phyloP scores from a whole-genome alignment of 1,140 invertebrate genomes.

The Rhagoletis zephyria region DNA sequence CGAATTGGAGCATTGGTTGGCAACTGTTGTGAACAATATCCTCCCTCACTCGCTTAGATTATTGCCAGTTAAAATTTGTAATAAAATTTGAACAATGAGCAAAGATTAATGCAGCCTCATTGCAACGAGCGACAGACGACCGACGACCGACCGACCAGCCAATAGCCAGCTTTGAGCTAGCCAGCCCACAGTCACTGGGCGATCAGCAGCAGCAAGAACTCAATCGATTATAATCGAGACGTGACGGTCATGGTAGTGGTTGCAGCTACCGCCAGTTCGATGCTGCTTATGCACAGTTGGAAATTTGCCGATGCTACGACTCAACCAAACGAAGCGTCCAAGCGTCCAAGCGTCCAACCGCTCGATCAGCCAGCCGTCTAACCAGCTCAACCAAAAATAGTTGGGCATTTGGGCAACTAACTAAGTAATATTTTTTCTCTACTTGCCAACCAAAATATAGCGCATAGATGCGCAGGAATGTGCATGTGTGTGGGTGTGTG shows the following conservation, averaged over 20 bases:
- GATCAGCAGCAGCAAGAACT: slow-evolving; percentile 11
- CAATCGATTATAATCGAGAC: slow-evolving; percentile 43
- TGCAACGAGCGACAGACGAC: background rate
- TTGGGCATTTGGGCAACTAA: slow-evolving; percentile 32
- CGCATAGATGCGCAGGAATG: background rate
- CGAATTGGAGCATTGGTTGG: background rate
- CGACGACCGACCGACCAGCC: background rate
- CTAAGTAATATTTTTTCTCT: background rate
- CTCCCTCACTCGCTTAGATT: background rate
- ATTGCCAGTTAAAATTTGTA: slow-evolving; percentile 31
- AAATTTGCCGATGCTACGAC: background rate
- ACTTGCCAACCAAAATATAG: background rate
- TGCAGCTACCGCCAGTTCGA: background rate
- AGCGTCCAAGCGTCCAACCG: background rate
- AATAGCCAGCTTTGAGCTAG: background rate
- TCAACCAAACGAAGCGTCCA: background rate
- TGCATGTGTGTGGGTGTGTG: background rate
- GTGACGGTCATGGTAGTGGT: background rate
- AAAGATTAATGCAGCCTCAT: slow-evolving; percentile 11
- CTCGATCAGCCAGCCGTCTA: background rate
- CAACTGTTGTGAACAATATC: background rate
- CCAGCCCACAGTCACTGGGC: background rate
- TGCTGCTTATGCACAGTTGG: background rate
- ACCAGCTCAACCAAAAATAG: slow-evolving; percentile 48
- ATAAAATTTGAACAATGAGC: slow-evolving; percentile 31